Evolutionary conservation across 2,888 invertebrate genomes (phyloP), one percentile per base, ranked within the genome.

Genomic region (Seira musarum): DNA sequence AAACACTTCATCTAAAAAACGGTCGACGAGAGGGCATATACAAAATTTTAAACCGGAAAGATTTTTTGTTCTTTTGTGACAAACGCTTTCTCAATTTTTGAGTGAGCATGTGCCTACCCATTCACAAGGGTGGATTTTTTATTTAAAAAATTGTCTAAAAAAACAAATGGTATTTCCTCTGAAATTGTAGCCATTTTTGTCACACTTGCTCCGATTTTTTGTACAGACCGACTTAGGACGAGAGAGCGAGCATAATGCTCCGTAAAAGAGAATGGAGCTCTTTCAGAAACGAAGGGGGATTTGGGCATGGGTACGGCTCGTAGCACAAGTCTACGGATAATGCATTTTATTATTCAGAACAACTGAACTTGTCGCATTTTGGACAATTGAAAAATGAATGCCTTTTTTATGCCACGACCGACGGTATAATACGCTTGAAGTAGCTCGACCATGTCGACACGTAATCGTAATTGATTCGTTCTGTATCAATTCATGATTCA

Each of bases 391-490:
- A 61, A 60, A 61, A 70, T 74, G 66, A 68, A 40, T 75, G 70
- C 21, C 60, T 74, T 67, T 65, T 66, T 75, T 53, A 40, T 60
- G 35, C 57, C 57, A 5, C 30, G 30, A 8, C 30, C 8, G 30
- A 30, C 60, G 21, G 60, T n/a, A 65, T 21, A 68, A 77, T 74
- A 70, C 63, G 40, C 49, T 67, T 70, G 71, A 70, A 79, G 68
- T 80, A 73, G 76, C 71, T 81, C 63, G 77, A 71, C 79, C 82
- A 68, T 82, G 82, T 80, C 82, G 82, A 82, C 83, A 82, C 81
- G 84, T 83, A 83, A 82, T 84, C 84, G 81, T 85, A 85, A 86
- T 86, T 85, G 83, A 85, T 86, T 85, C 72, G 85, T 83, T 85
- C 75, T 80, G 76, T 82, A 78, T 84, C 80, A 79, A 69, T 80